phyloP scores from a whole-genome alignment of 2,888 invertebrate genomes.

The Quadroppia sp. region DNA sequence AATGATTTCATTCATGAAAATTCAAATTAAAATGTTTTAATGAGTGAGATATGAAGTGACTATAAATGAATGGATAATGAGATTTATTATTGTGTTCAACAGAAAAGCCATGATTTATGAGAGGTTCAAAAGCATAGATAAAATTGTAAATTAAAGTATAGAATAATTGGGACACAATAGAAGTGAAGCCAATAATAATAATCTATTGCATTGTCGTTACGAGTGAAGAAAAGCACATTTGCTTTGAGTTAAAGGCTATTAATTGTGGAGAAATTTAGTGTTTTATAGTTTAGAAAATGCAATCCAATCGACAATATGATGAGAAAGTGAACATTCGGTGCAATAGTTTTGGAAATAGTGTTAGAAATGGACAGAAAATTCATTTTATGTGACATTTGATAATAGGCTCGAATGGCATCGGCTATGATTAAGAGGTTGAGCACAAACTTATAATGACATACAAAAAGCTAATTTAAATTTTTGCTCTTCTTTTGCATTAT shows the following conservation, averaged over 20 bases:
- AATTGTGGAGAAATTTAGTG: slow-evolving; percentile 24
- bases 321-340: slow-evolving; percentile 18
- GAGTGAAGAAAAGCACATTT: not conserved
- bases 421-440: slow-evolving; percentile 12
- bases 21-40: too few species aligned
- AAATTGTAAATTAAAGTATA: slow-evolving; percentile 18
- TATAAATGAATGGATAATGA: slow-evolving; percentile 20
- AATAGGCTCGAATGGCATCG: not conserved
- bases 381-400: slow-evolving; percentile 29
- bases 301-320: slow-evolving; percentile 19
- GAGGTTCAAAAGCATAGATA: not conserved
- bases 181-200: slow-evolving; percentile 22
- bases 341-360: not conserved
- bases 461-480: slow-evolving; percentile 25
- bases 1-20: too few species aligned
- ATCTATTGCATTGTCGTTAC: slow-evolving; percentile 19
- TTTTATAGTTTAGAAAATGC: slow-evolving; percentile 17
- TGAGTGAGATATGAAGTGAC: not conserved
- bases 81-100: slow-evolving; percentile 11
- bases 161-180: slow-evolving; percentile 1
- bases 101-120: slow-evolving; percentile 8
- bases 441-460: not conserved
- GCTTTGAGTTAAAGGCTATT: slow-evolving; percentile 23
- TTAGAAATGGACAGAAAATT: slow-evolving; percentile 7
- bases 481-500: slow-evolving; percentile 2